Base-by-base conservation (phyloP, 2,888 invertebrate genomes). In the Lepidochitona cinerea region DNA sequence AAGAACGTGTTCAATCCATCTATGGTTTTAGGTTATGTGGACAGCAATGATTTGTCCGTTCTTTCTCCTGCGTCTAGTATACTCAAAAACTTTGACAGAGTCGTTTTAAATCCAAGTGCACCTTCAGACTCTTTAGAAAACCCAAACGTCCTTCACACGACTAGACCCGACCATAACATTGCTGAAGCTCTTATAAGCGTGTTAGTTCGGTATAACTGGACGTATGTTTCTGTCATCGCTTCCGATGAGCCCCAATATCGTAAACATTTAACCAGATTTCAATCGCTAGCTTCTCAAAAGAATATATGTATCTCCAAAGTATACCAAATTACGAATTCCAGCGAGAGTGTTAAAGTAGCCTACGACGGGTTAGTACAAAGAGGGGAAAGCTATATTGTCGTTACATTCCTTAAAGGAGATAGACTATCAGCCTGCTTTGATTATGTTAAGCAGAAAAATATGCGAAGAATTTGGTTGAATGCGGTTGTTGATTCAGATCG, bases 211-310 rank as follows among this genome's bases (percentile, higher is more conserved):
- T 75, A 81, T 66, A 71, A 81, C 26, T 83, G 85, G 83, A 79
- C 78, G 0, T 79, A 83, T 36, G 75, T 83, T 7, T 78, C 79
- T 53, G 26, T 86, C 3, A 69, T 84, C 14, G 75, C 78, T 12
- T 84, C 86, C 7, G 54, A 23, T 23, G 59, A 59, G 1, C 32
- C 53, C 6, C 29, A 66, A 37, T 71, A 77, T 64, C 67, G 53
- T 5, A 32, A 53, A 23, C 73, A 75, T 18, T 33, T 77, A 6
- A 65, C 76, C 9, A 69, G 64, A 1, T 79, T 85, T 37, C 52
- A 71, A 33, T 75, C 78, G 29, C 37, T 68, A 26, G 76, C 82
- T 5, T 70, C 71, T 5, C 36, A 71, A 33, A 75, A 69, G 23
- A 80, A 80, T 14, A 76, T 85, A 4, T 85, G 85, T 37, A 74